These are phyloP conservation scores for Cyclopterus lumpus DNA, from an alignment of 2,797 vertebrate genomes.

Conservation along the genomic window DNA sequence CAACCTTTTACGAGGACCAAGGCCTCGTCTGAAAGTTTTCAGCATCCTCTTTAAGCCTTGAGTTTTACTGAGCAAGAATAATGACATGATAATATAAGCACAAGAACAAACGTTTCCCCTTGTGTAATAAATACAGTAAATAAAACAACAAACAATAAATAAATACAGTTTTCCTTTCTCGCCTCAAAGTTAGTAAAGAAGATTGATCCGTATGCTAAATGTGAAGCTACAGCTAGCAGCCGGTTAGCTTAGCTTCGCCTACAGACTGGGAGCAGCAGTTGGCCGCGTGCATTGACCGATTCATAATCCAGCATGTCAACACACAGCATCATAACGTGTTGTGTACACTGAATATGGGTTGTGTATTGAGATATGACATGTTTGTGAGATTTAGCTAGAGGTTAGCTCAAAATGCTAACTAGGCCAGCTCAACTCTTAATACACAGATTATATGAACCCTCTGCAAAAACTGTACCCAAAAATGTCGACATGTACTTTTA, in stretches of 20 bases:
- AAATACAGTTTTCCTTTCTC: background rate
- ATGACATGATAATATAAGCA: background rate
- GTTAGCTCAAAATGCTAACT: background rate
- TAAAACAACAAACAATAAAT: background rate
- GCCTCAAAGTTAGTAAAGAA: background rate
- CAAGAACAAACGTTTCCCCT: background rate
- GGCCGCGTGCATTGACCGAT: background rate
- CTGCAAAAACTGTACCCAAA: background rate
- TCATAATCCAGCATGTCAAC: background rate
- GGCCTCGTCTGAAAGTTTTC: conserved; percentile 3
- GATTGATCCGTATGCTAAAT: background rate
- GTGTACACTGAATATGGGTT: background rate
- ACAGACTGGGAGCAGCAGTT: background rate
- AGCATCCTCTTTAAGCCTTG: background rate
- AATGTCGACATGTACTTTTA: background rate
- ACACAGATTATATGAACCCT: no score
- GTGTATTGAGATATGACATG: background rate
- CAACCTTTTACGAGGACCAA: conserved; percentile 8
- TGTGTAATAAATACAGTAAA: background rate
- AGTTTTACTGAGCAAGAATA: background rate
- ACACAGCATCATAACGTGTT: background rate
- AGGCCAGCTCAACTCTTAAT: background rate
- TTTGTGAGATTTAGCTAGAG: background rate
- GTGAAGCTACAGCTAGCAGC: background rate
- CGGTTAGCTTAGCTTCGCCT: background rate